phyloP scores from a whole-genome alignment of 2,888 invertebrate genomes.

The Troilus luridus region DNA sequence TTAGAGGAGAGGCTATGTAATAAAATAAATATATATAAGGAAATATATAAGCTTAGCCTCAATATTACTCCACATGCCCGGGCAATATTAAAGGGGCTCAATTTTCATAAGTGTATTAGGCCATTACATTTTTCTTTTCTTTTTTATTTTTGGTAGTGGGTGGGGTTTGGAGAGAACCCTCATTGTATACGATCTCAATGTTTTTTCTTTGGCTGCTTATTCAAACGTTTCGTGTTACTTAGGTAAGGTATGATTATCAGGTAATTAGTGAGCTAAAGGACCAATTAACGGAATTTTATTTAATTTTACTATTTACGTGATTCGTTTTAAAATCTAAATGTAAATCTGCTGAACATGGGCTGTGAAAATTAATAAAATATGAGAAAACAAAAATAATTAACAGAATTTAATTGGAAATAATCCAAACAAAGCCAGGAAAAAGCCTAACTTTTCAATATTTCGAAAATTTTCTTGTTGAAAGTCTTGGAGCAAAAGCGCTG shows the following conservation, averaged over 20 bases:
- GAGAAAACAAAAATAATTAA: too few species aligned
- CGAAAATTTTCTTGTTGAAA: too few species aligned
- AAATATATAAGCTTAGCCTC: background rate
- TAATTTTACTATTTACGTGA: too few species aligned
- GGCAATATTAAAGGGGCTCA: conserved; percentile 20
- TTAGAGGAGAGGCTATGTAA: background rate
- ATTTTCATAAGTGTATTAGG: conserved; percentile 43
- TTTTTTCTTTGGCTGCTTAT: background rate
- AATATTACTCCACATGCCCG: background rate
- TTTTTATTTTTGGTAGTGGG: background rate
- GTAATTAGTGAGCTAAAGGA: too few species aligned
- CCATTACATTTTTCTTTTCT: conserved; percentile 43
- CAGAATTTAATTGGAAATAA: too few species aligned
- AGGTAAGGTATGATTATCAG: background rate
- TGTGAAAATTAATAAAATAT: too few species aligned
- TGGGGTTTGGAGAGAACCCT: background rate
- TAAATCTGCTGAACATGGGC: too few species aligned
- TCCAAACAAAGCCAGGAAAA: too few species aligned
- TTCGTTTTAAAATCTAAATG: too few species aligned
- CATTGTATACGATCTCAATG: background rate
- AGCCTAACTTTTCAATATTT: too few species aligned
- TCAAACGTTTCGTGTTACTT: background rate
- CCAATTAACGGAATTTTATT: too few species aligned
- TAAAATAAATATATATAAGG: background rate
- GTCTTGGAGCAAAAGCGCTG: too few species aligned